phyloP scores from a whole-genome alignment of 2,113 vertebrate species.

The Prunella fulvescens region DNA sequence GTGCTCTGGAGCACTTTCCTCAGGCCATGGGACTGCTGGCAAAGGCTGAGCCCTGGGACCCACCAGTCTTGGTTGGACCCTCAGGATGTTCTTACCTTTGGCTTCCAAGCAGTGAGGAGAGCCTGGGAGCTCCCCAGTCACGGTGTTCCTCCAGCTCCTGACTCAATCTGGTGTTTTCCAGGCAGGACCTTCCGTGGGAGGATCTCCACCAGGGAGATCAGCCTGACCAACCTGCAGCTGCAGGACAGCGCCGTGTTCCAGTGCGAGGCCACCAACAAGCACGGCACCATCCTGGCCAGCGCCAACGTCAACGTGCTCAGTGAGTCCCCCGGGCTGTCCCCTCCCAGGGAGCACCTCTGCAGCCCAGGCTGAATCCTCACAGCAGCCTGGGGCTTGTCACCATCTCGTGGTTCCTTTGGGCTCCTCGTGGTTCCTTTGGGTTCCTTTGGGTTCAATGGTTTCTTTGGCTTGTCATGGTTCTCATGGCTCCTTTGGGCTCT shows the following conservation, averaged over 20 bases:
- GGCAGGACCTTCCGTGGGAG: slow-evolving; percentile 60
- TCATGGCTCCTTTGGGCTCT: too few relatives aligned
- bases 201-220: slow-evolving; percentile 72
- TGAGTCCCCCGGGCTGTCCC: slow-evolving; percentile 47
- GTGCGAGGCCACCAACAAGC: slow-evolving; percentile 88
- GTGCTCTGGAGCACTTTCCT: neutral
- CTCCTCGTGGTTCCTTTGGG: neutral
- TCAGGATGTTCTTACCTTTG: neutral
- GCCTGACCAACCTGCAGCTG: slow-evolving; percentile 78
- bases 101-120: neutral
- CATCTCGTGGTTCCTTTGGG: neutral
- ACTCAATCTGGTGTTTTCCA: neutral
- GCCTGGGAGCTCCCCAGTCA: fast-evolving
- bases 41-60: neutral
- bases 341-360: fast-evolving
- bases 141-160: neutral
- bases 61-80: too few relatives aligned
- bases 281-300: slow-evolving; percentile 86
- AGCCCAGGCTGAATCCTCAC: neutral
- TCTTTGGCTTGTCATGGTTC: too few relatives aligned
- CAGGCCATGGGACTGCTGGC: neutral
- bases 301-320: slow-evolving; percentile 91
- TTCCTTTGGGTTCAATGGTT: too few relatives aligned
- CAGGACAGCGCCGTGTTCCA: slow-evolving; percentile 91
- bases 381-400: neutral